A percentile compares a stretch with the other conserved stretches of the same genome.
Conservation (phyloP, 2,113 vertebrate species). For the Scomber scombrus region DNA sequence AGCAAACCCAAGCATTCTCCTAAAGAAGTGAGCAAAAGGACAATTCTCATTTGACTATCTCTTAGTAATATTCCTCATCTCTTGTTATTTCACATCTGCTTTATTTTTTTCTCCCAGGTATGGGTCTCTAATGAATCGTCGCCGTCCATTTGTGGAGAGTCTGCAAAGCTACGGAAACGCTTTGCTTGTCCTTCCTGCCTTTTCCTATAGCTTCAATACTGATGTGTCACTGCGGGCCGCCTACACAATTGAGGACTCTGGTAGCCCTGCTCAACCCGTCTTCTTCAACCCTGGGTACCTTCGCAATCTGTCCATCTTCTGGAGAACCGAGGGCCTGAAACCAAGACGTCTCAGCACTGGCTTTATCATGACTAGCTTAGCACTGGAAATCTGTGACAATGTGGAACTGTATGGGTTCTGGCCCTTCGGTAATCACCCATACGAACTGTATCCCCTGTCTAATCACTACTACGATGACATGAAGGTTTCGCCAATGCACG, state of each 20-base stretch:
- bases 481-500: constrained; percentile 88
- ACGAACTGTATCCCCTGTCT: constrained; percentile 82
- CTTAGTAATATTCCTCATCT: neutral
- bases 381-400: constrained; percentile 90
- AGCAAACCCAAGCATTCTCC: constrained; percentile 94
- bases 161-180: constrained; percentile 86
- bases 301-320: constrained; percentile 88
- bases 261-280: constrained; percentile 82
- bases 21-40: constrained; percentile 87
- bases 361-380: constrained; percentile 91
- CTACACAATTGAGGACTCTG: constrained; percentile 88
- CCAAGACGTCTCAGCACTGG: constrained; percentile 90
- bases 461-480: constrained; percentile 96
- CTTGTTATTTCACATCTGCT: neutral
- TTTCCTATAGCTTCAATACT: constrained; percentile 90
- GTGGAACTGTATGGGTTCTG: constrained; percentile 96
- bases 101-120: constrained; percentile 83
- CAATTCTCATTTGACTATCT: neutral
- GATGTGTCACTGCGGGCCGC: constrained; percentile 88
- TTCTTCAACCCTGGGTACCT: constrained; percentile 94
- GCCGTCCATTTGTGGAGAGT: constrained; percentile 87
- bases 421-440: constrained; percentile 89
- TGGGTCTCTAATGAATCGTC: constrained; percentile 85
- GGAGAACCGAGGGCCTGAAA: constrained; percentile 89
- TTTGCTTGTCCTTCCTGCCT: constrained; percentile 91